Conservation (phyloP, 1,140 invertebrate genomes). For the Ctenoplectra terminalis region DNA sequence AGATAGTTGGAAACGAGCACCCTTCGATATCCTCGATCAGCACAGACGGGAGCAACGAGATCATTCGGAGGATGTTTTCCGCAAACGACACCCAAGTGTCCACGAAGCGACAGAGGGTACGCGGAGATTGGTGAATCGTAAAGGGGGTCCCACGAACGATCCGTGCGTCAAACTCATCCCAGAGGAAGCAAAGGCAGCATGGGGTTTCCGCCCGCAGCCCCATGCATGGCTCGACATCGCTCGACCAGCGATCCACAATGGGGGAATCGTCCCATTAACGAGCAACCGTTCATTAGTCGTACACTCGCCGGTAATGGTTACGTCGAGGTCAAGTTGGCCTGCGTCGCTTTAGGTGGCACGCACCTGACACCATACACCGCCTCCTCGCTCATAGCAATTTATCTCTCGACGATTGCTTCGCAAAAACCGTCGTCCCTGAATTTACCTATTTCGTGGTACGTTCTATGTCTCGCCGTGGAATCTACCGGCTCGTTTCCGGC, state of each 20-base stretch:
- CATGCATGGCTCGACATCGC: conserved; percentile 2
- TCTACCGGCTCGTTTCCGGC: conserved; percentile 15
- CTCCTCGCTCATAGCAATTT: too few species aligned
- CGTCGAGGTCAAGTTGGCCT: conserved; percentile 51
- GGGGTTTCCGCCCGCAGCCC: conserved; percentile 72
- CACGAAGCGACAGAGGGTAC: conserved; percentile 15
- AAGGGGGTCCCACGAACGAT: conserved; percentile 37
- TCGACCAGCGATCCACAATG: conserved; percentile 63
- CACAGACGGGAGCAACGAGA: conserved; percentile 16
- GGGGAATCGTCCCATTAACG: conserved; percentile 74
- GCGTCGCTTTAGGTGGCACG: conserved; percentile 1
- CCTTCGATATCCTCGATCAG: conserved; percentile 42
- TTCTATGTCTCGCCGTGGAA: neutral
- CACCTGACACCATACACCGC: too few species aligned
- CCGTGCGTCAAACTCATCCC: conserved; percentile 58
- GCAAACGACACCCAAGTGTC: conserved; percentile 50
- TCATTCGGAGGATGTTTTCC: conserved; percentile 46
- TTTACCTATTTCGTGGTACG: neutral
- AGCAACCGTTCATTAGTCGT: conserved; percentile 71
- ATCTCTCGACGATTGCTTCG: neutral
- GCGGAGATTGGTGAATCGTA: conserved; percentile 43
- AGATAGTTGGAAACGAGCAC: conserved; percentile 11
- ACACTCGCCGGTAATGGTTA: conserved; percentile 60
- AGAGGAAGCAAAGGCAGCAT: conserved; percentile 73
- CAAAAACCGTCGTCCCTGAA: neutral